Evolutionary conservation across 1,140 invertebrate species (phyloP), one percentile per base, ranked within the genome.

Genomic region (Dendroctonus ponderosae): DNA sequence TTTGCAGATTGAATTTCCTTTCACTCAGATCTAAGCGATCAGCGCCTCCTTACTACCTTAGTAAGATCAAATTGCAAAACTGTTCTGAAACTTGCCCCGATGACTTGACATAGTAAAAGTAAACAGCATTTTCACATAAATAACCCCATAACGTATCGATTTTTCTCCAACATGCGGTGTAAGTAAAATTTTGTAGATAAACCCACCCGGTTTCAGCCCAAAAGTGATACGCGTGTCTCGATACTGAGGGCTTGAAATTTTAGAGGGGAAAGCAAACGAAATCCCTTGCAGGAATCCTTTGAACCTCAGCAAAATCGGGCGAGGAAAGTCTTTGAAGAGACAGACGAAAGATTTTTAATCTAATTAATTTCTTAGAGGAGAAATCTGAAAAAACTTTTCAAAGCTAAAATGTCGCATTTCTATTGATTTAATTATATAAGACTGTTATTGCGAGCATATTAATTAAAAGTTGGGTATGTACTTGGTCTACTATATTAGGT

Each of bases 201-300:
- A 61, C 51, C 59, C 46, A 11, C 26, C 26, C 48, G 46, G 39
- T 43, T 40, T 50, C 14, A 40, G 15, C 12, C 43, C 59, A 63
- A 63, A 63, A 63, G 48, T 63, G 62, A 63, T 63, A 63, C 53
- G 50, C 53, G 62, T 61, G 59, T 50, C 41, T 51, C 59, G 14
- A 56, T 56, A 53, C 42, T 12, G 62, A 46, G 51, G 62, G 62
- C 44, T 63, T 54, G 14, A 37, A 42, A 63, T 54, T 63, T 63
- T 63, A 41, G 54, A 54, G 62, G 62, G 61, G 62, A 63, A 54
- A 49, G 62, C 50, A 63, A 63, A 63, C 62, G 54, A 63, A 63
- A 63, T 56, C 53, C 49, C 40, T 63, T 51, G 37, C 48, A 7
- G 38, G 60, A 61, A 50, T 61, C 59, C 59, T 62, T 62, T 62